Evolutionary conservation across 2,888 invertebrate species (phyloP), one percentile per base, ranked within the genome.

Genomic region (Blomia tropicalis): DNA sequence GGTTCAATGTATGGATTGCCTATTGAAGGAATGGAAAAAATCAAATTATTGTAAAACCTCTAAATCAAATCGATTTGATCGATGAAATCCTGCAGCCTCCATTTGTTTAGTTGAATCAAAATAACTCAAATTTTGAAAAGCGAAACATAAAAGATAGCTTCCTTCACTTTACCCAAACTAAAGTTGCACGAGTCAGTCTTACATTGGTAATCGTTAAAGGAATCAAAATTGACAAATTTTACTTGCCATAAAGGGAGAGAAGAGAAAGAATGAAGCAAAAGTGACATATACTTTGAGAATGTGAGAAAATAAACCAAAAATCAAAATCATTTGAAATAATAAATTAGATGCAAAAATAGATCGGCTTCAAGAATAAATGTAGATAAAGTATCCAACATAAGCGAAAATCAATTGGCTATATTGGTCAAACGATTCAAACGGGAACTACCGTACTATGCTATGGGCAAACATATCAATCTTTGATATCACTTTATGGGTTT

Each of bases 31-130:
- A 36, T 7, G 17, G 36, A 47, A 47, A n/a, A 47, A 47, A 47
- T 47, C 51, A 47, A 47, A 47, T 47, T 47, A 47, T n/a, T n/a
- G 51, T 47, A 27, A 47, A 47, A 47, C 51, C 51, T 47, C 51
- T 47, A 7, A 47, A 47, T 47, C 51, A 47, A 47, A 47, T 47
- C 22, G 23, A n/a, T 25, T 47, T 47, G 51, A 36, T 36, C 36
- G 36, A 7, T 36, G 36, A 36, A 36, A 36, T 36, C 36, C 36
- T 11, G 7, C 36, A 7, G 17, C 36, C 17, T 17, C 7, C 36
- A 11, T 7, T 7, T 36, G 36, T 36, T 17, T 17, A 17, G 7
- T 36, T 17, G n/a, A n/a, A n/a, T n/a, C n/a, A n/a, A n/a, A 36
- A 36, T 36, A 36, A 36, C 17, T 36, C 36, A 36, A 36, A 36